A percentile compares a stretch with the other conserved stretches of the same genome.
Conservation (phyloP, 2,797 vertebrate species). For the Streptopelia turtur region DNA sequence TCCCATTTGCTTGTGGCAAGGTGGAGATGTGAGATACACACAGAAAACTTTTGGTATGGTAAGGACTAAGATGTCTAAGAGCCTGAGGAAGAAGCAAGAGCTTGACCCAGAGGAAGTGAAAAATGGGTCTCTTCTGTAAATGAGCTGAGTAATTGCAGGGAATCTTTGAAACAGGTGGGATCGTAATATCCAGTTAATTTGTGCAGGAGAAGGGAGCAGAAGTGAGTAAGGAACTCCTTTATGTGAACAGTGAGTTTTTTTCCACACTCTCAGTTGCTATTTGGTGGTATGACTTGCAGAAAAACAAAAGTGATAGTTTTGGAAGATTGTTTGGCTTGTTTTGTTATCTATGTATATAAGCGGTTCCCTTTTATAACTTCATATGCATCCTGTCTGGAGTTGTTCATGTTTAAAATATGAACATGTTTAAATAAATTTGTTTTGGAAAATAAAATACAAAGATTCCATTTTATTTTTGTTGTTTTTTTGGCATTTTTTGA, state of each 20-base stretch:
- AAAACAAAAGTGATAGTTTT: not conserved
- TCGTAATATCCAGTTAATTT: not conserved
- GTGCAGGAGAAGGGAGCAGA: not conserved
- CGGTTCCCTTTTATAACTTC: not conserved
- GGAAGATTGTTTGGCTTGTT: not conserved
- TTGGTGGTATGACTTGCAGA: not conserved
- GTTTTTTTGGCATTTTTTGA: not conserved
- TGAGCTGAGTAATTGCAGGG: not conserved
- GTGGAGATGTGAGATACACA: not conserved
- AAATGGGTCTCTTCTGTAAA: not conserved
- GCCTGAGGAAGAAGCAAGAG: not conserved
- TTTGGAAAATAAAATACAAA: not conserved
- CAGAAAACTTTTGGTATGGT: not conserved
- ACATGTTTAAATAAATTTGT: not conserved
- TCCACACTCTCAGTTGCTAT: not conserved
- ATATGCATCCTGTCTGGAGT: not conserved
- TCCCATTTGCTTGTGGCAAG: not conserved
- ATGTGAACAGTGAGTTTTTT: not conserved
- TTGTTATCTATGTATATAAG: not conserved
- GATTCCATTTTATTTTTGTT: not conserved
- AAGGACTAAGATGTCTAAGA: not conserved
- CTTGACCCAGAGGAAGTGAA: not conserved
- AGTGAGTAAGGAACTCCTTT: not conserved
- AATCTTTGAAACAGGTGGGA: not conserved
- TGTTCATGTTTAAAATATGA: not conserved